phyloP scores from a whole-genome alignment of 2,888 invertebrate genomes.

The Idaea aversata region DNA sequence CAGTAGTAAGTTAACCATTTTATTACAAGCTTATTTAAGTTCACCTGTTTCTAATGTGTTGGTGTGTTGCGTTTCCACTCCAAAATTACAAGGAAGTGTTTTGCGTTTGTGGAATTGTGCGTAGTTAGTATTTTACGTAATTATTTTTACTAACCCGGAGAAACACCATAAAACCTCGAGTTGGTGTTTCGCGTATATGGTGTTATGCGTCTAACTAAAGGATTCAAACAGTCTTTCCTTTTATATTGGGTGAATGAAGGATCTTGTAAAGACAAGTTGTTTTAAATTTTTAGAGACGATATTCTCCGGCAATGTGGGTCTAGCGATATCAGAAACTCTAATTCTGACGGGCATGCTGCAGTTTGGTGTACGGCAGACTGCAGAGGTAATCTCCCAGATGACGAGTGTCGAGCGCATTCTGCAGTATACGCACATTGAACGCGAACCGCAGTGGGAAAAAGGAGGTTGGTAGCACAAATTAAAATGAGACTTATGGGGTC shows the following conservation, averaged over 20 bases:
- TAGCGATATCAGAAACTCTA: conserved; percentile 85
- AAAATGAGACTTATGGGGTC: neutral
- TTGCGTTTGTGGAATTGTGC: too few species aligned
- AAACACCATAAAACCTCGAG: too few species aligned
- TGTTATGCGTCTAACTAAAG: too few species aligned
- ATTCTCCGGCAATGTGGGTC: conserved; percentile 84
- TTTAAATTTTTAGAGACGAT: conserved; percentile 58
- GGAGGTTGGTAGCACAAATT: conserved; percentile 51
- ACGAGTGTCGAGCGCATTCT: conserved; percentile 87
- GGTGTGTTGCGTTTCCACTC: too few species aligned
- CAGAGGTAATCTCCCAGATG: conserved; percentile 85
- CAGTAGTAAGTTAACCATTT: conserved; percentile 58
- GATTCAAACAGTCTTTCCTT: neutral
- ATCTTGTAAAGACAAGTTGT: too few species aligned
- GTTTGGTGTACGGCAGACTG: conserved; percentile 85
- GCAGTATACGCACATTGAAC: conserved; percentile 85
- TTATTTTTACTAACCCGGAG: too few species aligned
- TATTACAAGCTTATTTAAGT: neutral
- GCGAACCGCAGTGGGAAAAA: conserved; percentile 78
- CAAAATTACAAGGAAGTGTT: too few species aligned
- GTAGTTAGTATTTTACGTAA: too few species aligned
- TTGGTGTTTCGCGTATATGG: too few species aligned
- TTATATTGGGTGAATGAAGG: too few species aligned
- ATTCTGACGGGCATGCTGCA: conserved; percentile 86
- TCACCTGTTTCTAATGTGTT: neutral